phyloP scores from a whole-genome alignment of 2,888 invertebrate species.

The Hylaea fasciaria region DNA sequence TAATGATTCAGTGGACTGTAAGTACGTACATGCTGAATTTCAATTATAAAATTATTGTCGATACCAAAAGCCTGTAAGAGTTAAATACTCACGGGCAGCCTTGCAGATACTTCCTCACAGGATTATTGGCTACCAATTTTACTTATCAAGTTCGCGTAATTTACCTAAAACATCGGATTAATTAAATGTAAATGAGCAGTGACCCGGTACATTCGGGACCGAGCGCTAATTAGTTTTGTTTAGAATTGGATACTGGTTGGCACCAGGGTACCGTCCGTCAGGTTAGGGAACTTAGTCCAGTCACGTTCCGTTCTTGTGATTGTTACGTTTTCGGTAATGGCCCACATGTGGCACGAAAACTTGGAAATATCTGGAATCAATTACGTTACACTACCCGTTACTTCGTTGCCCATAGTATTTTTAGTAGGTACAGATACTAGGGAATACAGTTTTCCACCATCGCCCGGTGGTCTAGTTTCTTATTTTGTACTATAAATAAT shows the following conservation, averaged over 20 bases:
- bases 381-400: too few species aligned
- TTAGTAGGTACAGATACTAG: too few species aligned
- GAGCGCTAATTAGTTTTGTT: slow-evolving; percentile 30
- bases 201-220: slow-evolving; percentile 4
- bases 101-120: too few species aligned
- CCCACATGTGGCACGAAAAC: slow-evolving; percentile 6
- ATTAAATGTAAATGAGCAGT: slow-evolving; percentile 19
- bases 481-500: too few species aligned
- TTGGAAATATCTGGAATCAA: slow-evolving; percentile 3
- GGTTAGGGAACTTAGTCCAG: slow-evolving; percentile 4
- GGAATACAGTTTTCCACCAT: too few species aligned
- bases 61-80: too few species aligned
- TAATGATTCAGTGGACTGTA: too few species aligned
- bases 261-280: slow-evolving; percentile 1
- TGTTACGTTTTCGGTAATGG: slow-evolving; percentile 11
- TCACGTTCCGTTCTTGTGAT: slow-evolving; percentile 10
- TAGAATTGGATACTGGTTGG: slow-evolving; percentile 12
- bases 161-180: slow-evolving; percentile 16
- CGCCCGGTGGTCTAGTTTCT: too few species aligned
- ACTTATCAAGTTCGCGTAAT: slow-evolving; percentile 22
- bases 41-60: too few species aligned
- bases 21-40: too few species aligned
- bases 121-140: background rate
- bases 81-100: too few species aligned
- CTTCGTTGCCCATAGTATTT: background rate